These are phyloP conservation scores for Percina caprodes DNA, from an alignment of 2,113 vertebrate genomes.

Conservation along the genomic window DNA sequence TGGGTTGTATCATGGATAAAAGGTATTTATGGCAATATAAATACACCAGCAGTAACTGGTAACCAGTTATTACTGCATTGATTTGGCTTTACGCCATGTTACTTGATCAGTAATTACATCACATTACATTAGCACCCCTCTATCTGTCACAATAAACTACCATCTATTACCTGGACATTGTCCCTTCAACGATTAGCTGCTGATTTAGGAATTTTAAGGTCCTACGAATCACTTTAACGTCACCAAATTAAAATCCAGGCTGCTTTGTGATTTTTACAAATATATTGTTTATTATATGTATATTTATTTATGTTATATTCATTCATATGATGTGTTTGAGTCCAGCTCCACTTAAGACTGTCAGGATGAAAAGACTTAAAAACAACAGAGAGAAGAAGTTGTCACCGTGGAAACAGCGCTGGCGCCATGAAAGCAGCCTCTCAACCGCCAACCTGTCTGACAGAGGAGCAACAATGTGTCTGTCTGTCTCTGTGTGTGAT, in stretches of 20 bases:
- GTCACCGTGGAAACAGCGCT: constrained; percentile 48
- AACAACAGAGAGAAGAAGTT: not conserved
- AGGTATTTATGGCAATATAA: no score
- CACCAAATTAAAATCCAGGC: no score
- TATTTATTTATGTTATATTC: no score
- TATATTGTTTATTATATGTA: no score
- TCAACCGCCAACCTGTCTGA: constrained; percentile 59
- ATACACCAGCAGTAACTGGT: no score
- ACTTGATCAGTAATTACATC: not conserved
- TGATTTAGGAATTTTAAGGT: no score
- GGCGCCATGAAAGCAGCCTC: constrained; percentile 55
- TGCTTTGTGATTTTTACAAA: no score
- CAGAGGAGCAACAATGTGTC: constrained; percentile 32
- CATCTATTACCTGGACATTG: not conserved
- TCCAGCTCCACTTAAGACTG: not conserved
- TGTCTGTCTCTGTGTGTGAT: no score
- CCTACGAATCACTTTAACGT: no score
- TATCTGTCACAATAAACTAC: not conserved
- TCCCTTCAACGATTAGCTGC: not conserved
- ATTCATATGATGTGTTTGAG: no score
- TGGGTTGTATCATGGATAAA: no score
- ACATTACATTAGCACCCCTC: not conserved
- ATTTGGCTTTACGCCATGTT: not conserved
- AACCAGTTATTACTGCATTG: not conserved
- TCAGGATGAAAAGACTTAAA: not conserved